Conservation (phyloP, 2,113 vertebrate genomes). For the Scatophagus argus region DNA sequence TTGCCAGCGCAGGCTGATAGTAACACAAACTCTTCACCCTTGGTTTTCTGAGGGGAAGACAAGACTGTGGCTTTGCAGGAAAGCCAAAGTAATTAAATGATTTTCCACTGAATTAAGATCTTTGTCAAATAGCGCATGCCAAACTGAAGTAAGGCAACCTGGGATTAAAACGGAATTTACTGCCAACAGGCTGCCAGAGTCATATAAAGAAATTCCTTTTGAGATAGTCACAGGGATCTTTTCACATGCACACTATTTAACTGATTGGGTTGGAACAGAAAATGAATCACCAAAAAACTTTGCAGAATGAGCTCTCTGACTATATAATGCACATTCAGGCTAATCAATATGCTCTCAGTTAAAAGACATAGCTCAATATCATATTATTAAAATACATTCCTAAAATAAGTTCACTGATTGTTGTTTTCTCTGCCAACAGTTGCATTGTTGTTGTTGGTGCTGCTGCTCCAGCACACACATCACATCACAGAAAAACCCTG, state of each 20-base stretch:
- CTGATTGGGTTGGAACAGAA: slow-evolving; percentile 16
- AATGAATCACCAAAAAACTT: slow-evolving; percentile 14
- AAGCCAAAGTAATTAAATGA: slow-evolving; percentile 72
- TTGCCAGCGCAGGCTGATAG: slow-evolving; percentile 69
- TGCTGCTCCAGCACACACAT: slow-evolving; percentile 46
- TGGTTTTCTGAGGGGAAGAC: slow-evolving; percentile 48
- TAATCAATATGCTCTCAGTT: background rate
- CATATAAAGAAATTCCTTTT: slow-evolving; percentile 25
- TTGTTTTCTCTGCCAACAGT: slow-evolving; percentile 1
- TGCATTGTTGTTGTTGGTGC: slow-evolving; percentile 3
- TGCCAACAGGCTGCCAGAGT: slow-evolving; percentile 3
- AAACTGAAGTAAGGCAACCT: slow-evolving; percentile 50
- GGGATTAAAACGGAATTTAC: slow-evolving; percentile 50
- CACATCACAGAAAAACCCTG: slow-evolving; percentile 45
- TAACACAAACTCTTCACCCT: slow-evolving; percentile 59
- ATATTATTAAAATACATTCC: too few relatives aligned
- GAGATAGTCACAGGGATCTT: slow-evolving; percentile 24
- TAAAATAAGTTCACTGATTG: slow-evolving; percentile 11
- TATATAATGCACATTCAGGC: background rate
- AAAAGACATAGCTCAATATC: background rate
- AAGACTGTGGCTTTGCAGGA: slow-evolving; percentile 58
- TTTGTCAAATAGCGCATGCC: slow-evolving; percentile 49
- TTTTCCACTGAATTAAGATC: slow-evolving; percentile 74
- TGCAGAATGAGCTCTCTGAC: background rate
- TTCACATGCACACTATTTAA: slow-evolving; percentile 20